Evolutionary conservation across 1,140 invertebrate species (phyloP), one percentile per base, ranked within the genome.

Genomic region (Cydia pomonella): DNA sequence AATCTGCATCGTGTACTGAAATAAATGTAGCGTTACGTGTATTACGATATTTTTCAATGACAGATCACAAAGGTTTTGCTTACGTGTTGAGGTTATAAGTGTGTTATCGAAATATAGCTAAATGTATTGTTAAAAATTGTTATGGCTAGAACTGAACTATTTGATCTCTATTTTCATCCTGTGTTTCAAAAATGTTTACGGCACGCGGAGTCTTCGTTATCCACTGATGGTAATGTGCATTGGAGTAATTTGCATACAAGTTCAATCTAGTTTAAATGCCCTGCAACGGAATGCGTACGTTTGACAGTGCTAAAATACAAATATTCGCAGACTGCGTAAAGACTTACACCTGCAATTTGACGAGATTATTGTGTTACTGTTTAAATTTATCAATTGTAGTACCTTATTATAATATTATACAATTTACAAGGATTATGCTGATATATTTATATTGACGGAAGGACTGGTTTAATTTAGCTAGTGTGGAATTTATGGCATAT

Each of bases 121-220:
- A 75, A 85, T 87, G 82, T 81, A 78, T 84, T 82, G 9, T 77
- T 76, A 80, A 77, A 78, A 72, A 66, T 83, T 85, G 75, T 77
- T 82, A 94, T 94, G 93, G 91, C 92, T 81, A 88, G 88, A 80
- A 92, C 87, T 79, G 93, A 94, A 81, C 84, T 94, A 76, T 93
- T 93, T 79, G 92, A 93, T 89, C 85, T 94, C 75, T 94, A 93
- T 86, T 94, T 94, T 74, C 92, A 94, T 84, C 93, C 93, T 53
- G 88, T 94, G 25, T 94, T 94, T 80, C 93, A 93, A 90, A 93
- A 93, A 83, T 94, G 93, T 80, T 87, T 94, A 77, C 89, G 85
- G 84, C 92, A 94, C 83, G 93, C 92, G 5, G 92, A 93, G 84
- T 83, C 87, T 59, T 79, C 84, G 7, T 75, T 87, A 73, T 75